Evolutionary conservation across 2,888 invertebrate species (phyloP), one percentile per base, ranked within the genome.

Genomic region (Nezara viridula): DNA sequence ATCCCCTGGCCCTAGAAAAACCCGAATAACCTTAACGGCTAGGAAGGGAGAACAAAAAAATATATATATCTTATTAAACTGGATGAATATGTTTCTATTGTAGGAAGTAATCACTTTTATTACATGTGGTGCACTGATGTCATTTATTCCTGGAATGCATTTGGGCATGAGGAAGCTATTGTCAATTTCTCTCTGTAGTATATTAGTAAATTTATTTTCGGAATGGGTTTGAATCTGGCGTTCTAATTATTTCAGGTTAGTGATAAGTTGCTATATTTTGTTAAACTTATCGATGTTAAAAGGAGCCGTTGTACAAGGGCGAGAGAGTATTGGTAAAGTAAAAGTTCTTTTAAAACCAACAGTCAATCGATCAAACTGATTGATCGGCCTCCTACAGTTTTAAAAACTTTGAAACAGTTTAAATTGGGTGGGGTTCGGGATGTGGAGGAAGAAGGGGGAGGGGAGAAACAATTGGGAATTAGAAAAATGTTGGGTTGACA

Each of bases 401-500:
- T 73, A 24, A 73, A 73, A 73, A 73, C 32, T 73, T 73, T 7
- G 19, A 19, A 73, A 73, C 66, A 73, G 66, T 73, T 73, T 73
- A 73, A 73, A 73, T 73, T 73, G 66, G 66, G 9, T 9, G 4
- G 27, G n/a, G n/a, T n/a, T n/a, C n/a, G 37, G 37, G 66, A 7
- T 21, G 7, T 14, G 27, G 19, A 27, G n/a, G 1, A 21, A 14
- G 7, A 2, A 9, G 32, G 32, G 66, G 32, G 66, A 2, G 37
- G 66, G 37, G 16, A 9, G 66, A n/a, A 73, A 73, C 66, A 73
- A 73, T 19, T 37, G 66, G 66, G 66, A 73, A 73, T 73, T 73
- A 73, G 66, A 73, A 73, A 73, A 73, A 73, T 73, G 66, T 73
- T 73, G 66, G 66, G 40, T 86, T 86, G 86, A 86, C 86, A 86